Percentiles rank a stretch among this genome's conserved stretches.
Conservation (phyloP, 2,113 vertebrate genomes). For the Stictonetta naevosa region DNA sequence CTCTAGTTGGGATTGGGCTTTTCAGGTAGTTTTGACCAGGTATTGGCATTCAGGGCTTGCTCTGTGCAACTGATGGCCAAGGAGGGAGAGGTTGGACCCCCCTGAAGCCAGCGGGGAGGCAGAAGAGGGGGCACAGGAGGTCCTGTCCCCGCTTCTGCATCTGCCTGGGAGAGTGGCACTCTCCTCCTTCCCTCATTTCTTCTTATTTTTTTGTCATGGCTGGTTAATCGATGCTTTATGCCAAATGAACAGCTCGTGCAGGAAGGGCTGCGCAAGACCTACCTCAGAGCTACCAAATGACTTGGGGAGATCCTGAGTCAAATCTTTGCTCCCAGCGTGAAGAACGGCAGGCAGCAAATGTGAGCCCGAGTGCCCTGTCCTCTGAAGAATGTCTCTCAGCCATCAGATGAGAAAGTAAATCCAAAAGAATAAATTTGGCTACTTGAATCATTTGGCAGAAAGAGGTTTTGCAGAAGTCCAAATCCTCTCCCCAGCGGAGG, state of each 20-base stretch:
- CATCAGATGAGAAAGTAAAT: background rate
- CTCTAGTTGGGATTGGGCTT: background rate
- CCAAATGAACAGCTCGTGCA: constrained; percentile 39
- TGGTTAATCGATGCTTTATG: background rate
- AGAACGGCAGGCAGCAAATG: background rate
- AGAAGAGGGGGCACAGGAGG: background rate
- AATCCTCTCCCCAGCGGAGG: background rate
- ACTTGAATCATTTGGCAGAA: background rate
- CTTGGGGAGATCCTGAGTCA: background rate
- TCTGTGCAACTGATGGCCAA: background rate
- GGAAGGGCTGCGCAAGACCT: background rate
- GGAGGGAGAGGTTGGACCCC: rapidly evolving
- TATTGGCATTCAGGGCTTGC: background rate
- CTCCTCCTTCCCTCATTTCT: background rate
- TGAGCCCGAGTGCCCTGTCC: background rate
- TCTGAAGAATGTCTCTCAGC: background rate
- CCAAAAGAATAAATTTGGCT: background rate
- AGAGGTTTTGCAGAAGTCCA: background rate
- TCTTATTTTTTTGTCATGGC: background rate
- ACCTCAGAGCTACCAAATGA: constrained; percentile 31
- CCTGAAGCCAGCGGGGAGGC: background rate
- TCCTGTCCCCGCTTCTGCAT: background rate
- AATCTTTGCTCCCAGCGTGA: background rate
- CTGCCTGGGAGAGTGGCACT: background rate
- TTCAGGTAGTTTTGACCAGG: background rate